These are phyloP conservation scores for Anthoscopus minutus DNA, from an alignment of 2,113 vertebrate species.

Conservation along the genomic window DNA sequence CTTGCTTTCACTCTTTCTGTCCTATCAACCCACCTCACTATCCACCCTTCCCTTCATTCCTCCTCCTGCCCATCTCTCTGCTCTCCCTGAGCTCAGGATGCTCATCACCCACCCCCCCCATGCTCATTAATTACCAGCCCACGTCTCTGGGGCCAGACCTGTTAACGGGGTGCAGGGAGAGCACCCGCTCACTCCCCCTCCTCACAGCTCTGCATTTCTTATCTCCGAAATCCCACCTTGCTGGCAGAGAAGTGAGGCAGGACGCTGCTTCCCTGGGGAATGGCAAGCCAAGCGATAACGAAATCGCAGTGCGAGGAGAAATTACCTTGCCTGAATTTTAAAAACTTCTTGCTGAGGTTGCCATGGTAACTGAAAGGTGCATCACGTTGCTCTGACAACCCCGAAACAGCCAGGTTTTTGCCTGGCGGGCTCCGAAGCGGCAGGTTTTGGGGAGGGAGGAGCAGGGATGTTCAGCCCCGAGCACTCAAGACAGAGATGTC, in stretches of 20 bases:
- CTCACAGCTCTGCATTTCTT: not conserved
- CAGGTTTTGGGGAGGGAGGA: conserved; percentile 1
- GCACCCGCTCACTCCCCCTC: not conserved
- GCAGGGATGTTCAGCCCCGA: not conserved
- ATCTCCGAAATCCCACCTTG: conserved; percentile 49
- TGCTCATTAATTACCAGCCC: not conserved
- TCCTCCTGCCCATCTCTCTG: not conserved
- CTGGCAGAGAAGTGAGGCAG: not conserved
- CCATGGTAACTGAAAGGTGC: conserved; percentile 80
- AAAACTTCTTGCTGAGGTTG: conserved; percentile 72
- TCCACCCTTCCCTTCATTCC: not conserved
- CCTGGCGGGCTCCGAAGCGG: not conserved
- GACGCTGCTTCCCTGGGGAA: not conserved
- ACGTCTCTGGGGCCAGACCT: not conserved
- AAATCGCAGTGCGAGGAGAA: conserved; percentile 42
- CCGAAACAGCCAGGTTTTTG: conserved; percentile 72
- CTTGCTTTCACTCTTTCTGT: not conserved
- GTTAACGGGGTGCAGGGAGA: not conserved
- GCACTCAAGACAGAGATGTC: not conserved
- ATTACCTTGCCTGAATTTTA: conserved; percentile 81
- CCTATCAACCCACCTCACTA: not conserved
- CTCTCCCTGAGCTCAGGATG: not conserved
- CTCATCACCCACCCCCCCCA: rapidly evolving
- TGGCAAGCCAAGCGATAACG: conserved; percentile 25
- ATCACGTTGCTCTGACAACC: conserved; percentile 78